Evolutionary conservation across 2,888 invertebrate genomes (phyloP).

Genomic region (Neoascia interrupta): DNA sequence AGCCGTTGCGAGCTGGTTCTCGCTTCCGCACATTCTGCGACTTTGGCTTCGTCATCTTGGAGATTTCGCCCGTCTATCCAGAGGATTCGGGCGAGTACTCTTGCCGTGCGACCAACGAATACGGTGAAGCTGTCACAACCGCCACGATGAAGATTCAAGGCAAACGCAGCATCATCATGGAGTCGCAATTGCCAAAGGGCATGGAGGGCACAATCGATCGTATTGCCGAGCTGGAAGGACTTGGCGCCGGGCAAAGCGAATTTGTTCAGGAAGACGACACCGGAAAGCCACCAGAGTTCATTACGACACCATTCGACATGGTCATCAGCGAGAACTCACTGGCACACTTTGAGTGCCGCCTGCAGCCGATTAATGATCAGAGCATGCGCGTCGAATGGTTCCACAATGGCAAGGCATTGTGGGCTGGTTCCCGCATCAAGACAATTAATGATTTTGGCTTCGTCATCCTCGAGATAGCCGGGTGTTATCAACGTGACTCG

Average conservation of each 20-base stretch:
- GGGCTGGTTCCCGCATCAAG: constrained; percentile 94
- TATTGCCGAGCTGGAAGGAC: constrained; percentile 94
- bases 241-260: constrained; percentile 86
- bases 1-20: constrained; percentile 92
- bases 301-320: constrained; percentile 91
- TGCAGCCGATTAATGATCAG: constrained; percentile 93
- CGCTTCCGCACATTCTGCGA: constrained; percentile 98
- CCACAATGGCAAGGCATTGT: constrained; percentile 96
- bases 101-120: constrained; percentile 92
- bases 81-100: constrained; percentile 97
- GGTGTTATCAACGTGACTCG: constrained; percentile 95
- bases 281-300: constrained; percentile 94
- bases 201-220: constrained; percentile 97
- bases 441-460: constrained; percentile 99
- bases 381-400: constrained; percentile 98
- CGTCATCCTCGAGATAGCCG: constrained; percentile 96
- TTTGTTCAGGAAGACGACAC: constrained; percentile 88
- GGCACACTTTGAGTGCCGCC: constrained; percentile 95
- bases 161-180: constrained; percentile 93
- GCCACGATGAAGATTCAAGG: constrained; percentile 94
- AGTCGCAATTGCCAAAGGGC: constrained; percentile 94
- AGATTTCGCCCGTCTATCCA: constrained; percentile 97
- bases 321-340: constrained; percentile 91
- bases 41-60: constrained; percentile 97
- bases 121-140: constrained; percentile 94